These are phyloP conservation scores for Drosophila serrata DNA, from an alignment of 1,140 invertebrate species.

Conservation along the genomic window DNA sequence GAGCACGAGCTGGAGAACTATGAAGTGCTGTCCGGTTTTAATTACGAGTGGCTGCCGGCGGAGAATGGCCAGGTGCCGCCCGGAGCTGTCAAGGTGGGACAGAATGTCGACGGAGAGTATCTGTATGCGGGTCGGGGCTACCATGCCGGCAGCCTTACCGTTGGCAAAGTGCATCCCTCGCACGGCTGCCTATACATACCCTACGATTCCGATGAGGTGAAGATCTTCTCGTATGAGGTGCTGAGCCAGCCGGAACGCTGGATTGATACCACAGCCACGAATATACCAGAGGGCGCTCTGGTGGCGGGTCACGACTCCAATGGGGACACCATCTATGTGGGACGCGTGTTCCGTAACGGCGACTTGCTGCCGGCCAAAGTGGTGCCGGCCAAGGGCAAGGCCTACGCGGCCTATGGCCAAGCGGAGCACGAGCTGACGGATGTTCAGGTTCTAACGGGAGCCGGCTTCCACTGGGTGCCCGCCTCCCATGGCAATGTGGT, in stretches of 20 bases:
- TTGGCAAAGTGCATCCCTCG: constrained; percentile 91
- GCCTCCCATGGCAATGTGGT: constrained; percentile 86
- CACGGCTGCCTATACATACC: constrained; percentile 90
- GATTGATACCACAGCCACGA: constrained; percentile 54
- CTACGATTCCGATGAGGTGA: constrained; percentile 88
- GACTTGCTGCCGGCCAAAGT: constrained; percentile 85
- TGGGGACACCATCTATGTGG: constrained; percentile 85
- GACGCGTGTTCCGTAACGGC: constrained; percentile 81
- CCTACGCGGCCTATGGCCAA: constrained; percentile 85
- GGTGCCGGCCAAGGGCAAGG: constrained; percentile 78
- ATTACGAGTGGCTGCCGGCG: constrained; percentile 86
- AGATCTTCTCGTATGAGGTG: constrained; percentile 74
- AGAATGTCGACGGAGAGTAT: constrained; percentile 87
- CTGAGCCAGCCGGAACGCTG: constrained; percentile 62
- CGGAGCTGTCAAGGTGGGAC: constrained; percentile 87
- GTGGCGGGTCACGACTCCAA: constrained; percentile 85
- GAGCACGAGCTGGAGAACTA: constrained; percentile 72
- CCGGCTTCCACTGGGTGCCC: constrained; percentile 85
- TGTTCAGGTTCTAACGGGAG: constrained; percentile 85
- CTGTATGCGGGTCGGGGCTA: constrained; percentile 88
- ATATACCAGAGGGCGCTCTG: constrained; percentile 82
- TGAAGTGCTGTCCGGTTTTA: constrained; percentile 85
- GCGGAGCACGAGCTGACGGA: constrained; percentile 85
- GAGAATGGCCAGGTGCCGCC: constrained; percentile 86
- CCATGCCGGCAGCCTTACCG: constrained; percentile 88